Evolutionary conservation across 2,888 invertebrate species (phyloP).

Genomic region (Parnassius glacialis): DNA sequence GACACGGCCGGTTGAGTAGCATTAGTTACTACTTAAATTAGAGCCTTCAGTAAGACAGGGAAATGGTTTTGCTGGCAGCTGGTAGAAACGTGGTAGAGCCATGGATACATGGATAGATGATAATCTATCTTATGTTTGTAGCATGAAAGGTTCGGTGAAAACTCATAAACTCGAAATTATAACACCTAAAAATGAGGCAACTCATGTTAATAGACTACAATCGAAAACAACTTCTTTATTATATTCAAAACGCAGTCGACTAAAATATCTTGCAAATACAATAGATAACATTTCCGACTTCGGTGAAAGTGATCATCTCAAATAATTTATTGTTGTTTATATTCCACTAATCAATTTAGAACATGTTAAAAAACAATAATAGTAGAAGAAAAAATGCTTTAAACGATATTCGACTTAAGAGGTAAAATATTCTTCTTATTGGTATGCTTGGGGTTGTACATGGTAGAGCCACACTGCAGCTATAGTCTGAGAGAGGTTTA

Average conservation of each 20-base stretch:
- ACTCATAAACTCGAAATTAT: slow-evolving; percentile 1
- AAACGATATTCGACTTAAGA: background rate
- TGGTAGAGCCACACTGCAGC: too few species aligned
- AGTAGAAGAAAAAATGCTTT: background rate
- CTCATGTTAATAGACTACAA: background rate
- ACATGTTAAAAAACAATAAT: slow-evolving; percentile 10
- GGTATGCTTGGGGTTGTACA: too few species aligned
- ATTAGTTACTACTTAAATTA: too few species aligned
- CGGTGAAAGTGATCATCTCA: slow-evolving; percentile 20
- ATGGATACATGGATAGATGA: too few species aligned
- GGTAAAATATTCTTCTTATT: background rate
- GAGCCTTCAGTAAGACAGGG: too few species aligned
- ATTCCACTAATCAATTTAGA: slow-evolving; percentile 15
- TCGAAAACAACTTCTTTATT: background rate
- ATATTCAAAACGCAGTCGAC: background rate
- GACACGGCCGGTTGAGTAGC: too few species aligned
- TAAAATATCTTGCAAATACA: background rate
- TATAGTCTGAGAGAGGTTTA: too few species aligned
- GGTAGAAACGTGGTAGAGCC: too few species aligned
- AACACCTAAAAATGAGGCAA: slow-evolving; percentile 5
- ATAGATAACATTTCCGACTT: slow-evolving; percentile 2
- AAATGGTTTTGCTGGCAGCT: too few species aligned
- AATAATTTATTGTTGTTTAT: slow-evolving; percentile 42
- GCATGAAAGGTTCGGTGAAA: too few species aligned
- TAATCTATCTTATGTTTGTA: too few species aligned